Conservation (phyloP, 1,140 invertebrate species). For the Battus philenor region DNA sequence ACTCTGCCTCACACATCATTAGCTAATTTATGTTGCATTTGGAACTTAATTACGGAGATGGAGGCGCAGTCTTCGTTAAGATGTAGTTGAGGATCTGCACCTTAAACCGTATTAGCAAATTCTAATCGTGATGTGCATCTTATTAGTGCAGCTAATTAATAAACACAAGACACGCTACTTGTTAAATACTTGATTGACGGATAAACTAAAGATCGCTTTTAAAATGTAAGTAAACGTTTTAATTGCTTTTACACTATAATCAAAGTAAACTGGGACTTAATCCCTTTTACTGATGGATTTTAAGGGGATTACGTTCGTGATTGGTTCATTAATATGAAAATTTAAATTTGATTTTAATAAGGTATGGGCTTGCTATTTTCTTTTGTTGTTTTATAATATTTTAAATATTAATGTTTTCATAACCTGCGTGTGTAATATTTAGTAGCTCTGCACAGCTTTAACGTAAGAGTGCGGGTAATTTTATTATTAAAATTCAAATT, state of each 20-base stretch:
- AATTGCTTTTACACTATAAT: conserved; percentile 8
- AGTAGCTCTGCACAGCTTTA: too few relatives aligned
- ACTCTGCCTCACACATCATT: conserved; percentile 50
- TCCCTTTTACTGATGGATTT: conserved; percentile 11
- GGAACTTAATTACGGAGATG: conserved; percentile 44
- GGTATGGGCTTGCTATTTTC: conserved; percentile 7
- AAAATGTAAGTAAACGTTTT: background rate
- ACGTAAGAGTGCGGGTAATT: too few relatives aligned
- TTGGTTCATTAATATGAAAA: conserved; percentile 16
- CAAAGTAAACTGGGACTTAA: conserved; percentile 10
- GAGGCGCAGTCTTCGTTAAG: conserved; percentile 35
- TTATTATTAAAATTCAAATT: too few relatives aligned
- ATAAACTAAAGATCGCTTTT: background rate
- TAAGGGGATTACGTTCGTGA: conserved; percentile 12
- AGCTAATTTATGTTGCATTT: conserved; percentile 58
- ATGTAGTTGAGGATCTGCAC: conserved; percentile 11
- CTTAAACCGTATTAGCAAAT: background rate
- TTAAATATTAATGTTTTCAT: too few relatives aligned
- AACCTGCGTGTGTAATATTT: too few relatives aligned
- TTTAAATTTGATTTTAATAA: conserved; percentile 16
- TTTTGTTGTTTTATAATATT: background rate
- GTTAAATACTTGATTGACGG: background rate
- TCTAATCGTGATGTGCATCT: background rate
- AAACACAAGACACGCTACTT: background rate
- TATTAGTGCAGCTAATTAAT: background rate